Conservation (phyloP, 2,888 invertebrate species). For the Ptilodon capucinus region DNA sequence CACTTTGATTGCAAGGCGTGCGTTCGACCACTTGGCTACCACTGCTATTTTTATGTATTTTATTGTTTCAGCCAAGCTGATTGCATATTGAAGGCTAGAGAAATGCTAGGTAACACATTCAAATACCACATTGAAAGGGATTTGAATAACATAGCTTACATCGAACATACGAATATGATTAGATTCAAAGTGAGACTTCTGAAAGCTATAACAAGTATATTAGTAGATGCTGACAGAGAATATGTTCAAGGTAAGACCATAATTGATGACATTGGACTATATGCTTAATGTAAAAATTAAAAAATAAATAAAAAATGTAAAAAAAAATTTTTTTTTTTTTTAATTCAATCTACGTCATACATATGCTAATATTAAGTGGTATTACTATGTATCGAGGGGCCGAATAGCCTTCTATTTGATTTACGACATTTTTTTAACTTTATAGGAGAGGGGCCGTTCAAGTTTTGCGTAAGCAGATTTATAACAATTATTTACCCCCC, state of each 20-base stretch:
- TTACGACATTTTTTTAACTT: too few species aligned
- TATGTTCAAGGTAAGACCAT: conserved; percentile 26
- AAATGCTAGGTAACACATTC: conserved; percentile 74
- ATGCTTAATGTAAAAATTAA: conserved; percentile 2
- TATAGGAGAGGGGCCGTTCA: too few species aligned
- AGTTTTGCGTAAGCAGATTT: too few species aligned
- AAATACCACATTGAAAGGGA: conserved; percentile 75
- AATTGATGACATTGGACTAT: conserved; percentile 3
- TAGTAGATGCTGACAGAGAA: conserved; percentile 56
- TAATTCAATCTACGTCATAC: too few species aligned
- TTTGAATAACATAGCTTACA: conserved; percentile 41
- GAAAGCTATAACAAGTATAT: conserved; percentile 55
- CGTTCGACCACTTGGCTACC: too few species aligned
- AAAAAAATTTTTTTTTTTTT: background rate
- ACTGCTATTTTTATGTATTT: too few species aligned
- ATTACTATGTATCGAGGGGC: too few species aligned
- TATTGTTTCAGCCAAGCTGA: conserved; percentile 79
- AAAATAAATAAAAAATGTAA: conserved; percentile 6
- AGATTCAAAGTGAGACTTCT: conserved; percentile 57
- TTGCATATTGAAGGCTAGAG: conserved; percentile 61
- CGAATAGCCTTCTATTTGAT: too few species aligned
- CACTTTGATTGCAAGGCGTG: too few species aligned
- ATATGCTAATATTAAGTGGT: too few species aligned
- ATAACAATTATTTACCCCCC: too few species aligned
- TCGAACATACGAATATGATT: conserved; percentile 41